phyloP scores from a whole-genome alignment of 2,113 vertebrate genomes.

The Muntiacus reevesi region DNA sequence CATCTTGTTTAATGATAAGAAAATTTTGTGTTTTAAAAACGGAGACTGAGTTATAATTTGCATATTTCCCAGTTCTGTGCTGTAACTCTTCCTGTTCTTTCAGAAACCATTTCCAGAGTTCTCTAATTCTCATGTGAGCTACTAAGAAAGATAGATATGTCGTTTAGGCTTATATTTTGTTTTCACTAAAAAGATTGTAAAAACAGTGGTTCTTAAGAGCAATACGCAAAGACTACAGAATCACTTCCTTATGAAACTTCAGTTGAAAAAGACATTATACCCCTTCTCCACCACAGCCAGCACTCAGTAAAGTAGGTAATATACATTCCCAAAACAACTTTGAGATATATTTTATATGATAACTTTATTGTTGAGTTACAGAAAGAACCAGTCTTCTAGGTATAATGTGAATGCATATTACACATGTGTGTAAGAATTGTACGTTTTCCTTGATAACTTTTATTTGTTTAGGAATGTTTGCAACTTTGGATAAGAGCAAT shows the following conservation, averaged over 20 bases:
- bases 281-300: background rate
- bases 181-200: conserved; percentile 43
- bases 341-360: background rate
- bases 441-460: background rate
- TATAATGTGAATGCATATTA: background rate
- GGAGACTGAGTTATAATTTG: background rate
- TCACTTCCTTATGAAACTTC: background rate
- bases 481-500: conserved; percentile 34
- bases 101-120: background rate
- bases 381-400: background rate
- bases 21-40: background rate
- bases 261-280: background rate
- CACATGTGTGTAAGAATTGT: background rate
- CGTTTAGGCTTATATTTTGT: conserved; percentile 19
- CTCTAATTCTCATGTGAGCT: background rate
- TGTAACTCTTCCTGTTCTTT: background rate
- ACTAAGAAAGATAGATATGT: conserved; percentile 1
- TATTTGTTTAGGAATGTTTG: conserved; percentile 33
- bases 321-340: background rate
- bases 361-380: background rate
- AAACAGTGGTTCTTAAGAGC: background rate
- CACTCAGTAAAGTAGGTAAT: background rate
- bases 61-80: background rate
- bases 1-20: background rate
- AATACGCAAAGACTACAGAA: background rate